A percentile compares a stretch with the other conserved stretches of the same genome.
These are phyloP conservation scores for Saturnia japonica DNA, from an alignment of 2,888 invertebrate species.

Conservation along the genomic window DNA sequence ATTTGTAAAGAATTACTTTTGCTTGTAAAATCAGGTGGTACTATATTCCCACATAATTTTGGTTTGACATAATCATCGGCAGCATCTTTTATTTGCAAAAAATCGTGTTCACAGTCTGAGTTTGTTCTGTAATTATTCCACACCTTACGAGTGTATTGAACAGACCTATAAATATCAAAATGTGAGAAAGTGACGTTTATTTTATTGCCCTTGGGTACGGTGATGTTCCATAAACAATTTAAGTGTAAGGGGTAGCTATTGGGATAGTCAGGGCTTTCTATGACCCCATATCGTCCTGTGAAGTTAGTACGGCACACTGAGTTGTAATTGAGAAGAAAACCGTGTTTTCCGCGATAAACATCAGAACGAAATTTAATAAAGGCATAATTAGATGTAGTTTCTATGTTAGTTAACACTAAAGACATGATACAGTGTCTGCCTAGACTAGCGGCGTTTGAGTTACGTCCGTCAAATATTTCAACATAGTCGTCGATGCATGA, in stretches of 20 bases:
- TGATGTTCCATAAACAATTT: conserved; percentile 90
- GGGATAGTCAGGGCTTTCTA: conserved; percentile 94
- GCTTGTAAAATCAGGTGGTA: conserved; percentile 81
- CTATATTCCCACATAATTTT: conserved; percentile 69
- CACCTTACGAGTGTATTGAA: conserved; percentile 23
- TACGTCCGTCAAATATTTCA: conserved; percentile 86
- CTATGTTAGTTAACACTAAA: conserved; percentile 67
- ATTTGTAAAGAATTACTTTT: conserved; percentile 82
- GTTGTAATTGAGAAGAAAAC: conserved; percentile 89
- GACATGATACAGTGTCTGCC: conserved; percentile 84
- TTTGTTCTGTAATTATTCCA: conserved; percentile 10
- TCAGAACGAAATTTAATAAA: conserved; percentile 89
- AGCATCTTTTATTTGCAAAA: conserved; percentile 76
- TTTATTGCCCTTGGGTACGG: conserved; percentile 88
- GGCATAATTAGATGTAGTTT: conserved; percentile 84
- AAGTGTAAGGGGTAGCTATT: conserved; percentile 81
- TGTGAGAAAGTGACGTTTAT: conserved; percentile 92
- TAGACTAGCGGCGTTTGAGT: conserved; percentile 75
- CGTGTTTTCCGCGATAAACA: conserved; percentile 83
- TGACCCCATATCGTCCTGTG: conserved; percentile 86
- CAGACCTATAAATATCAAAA: conserved; percentile 71
- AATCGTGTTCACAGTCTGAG: conserved; percentile 82
- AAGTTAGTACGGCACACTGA: conserved; percentile 86
- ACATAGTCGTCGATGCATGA: conserved; percentile 86
- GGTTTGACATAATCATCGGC: conserved; percentile 53